Base-by-base conservation (phyloP, 2,888 invertebrate species). In the Leptarthrus brevirostris region DNA sequence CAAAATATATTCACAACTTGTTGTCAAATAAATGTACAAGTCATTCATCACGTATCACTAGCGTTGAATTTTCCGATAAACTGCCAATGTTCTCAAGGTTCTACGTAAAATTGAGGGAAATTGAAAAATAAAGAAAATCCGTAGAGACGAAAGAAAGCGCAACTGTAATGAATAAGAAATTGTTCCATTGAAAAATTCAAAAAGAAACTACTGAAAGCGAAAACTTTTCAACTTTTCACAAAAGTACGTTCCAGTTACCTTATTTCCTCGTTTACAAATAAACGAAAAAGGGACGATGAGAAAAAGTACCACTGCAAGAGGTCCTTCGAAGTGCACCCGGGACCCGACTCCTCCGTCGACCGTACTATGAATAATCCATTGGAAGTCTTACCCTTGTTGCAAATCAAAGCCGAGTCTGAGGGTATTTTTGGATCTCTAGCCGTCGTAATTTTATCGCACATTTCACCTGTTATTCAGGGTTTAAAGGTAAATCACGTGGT, bases 401-500 rank as follows among this genome's bases (percentile, higher is more conserved):
- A 61, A 61, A 61, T 61, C 61, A 61, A 61, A 61, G 36, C 12
- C 36, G 36, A 36, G 36, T 16, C 40, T 16, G 4, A 61, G 36
- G 34, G 18, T 52, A 20, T 52, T 20, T 40, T n/a, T 8, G 44
- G 12, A 16, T 18, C 61, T 22, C 16, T 12, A 8, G 12, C n/a
- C 44, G 44, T 12, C 4, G n/a, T 12, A 14, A 8, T n/a, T 16
- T 53, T 53, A 22, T 53, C 22, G 20, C 22, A 44, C 26, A 10
- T 26, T 22, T 66, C 47, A 49, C 49, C 66, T 66, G 47, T 44
- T 66, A 47, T 66, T 49, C 26, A 18, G 16, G 66, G 49, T 30
- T 66, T 66, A 47, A 24, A 66, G 66, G 66, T 66, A 66, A 66
- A 66, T 66, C 66, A 66, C 66, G 49, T 66, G 66, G 66, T 66